phyloP scores from a whole-genome alignment of 37 sponge, comb jelly and placozoan species.

The Mnemiopsis leidyi region DNA sequence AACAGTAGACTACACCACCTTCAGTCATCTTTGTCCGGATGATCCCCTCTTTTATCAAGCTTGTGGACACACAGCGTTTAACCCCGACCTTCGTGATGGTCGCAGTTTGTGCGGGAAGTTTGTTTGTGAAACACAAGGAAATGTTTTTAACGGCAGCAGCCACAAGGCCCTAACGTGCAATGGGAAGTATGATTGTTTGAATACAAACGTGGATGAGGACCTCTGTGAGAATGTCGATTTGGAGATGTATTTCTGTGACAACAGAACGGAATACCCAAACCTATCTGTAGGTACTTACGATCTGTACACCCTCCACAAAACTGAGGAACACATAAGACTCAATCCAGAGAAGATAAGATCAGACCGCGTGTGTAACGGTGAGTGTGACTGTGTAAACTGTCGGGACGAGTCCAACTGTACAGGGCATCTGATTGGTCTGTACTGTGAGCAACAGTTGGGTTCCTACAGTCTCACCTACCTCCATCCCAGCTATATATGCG shows the following conservation, averaged over 20 bases:
- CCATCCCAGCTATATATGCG: neutral
- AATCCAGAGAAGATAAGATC: neutral
- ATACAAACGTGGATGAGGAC: neutral
- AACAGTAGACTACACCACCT: neutral
- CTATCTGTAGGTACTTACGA: neutral
- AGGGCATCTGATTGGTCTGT: neutral
- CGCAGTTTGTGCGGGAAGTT: neutral
- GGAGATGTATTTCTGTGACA: neutral
- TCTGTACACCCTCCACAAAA: neutral
- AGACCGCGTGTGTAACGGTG: neutral
- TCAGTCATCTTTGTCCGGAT: neutral
- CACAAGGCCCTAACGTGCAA: neutral
- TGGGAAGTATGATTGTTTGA: neutral
- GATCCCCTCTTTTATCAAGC: neutral
- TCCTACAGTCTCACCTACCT: neutral
- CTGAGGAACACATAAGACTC: neutral
- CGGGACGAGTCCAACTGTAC: neutral
- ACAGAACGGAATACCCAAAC: neutral
- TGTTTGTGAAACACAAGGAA: neutral
- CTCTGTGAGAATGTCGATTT: neutral
- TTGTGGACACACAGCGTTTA: neutral
- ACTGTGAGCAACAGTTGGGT: neutral
- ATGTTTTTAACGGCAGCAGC: neutral
- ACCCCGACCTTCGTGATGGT: neutral
- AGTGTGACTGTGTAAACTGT: neutral